A percentile compares a stretch with the other conserved stretches of the same genome.
Evolutionary conservation across 2,888 invertebrate species (phyloP).

Genomic region (Apodemia zela): DNA sequence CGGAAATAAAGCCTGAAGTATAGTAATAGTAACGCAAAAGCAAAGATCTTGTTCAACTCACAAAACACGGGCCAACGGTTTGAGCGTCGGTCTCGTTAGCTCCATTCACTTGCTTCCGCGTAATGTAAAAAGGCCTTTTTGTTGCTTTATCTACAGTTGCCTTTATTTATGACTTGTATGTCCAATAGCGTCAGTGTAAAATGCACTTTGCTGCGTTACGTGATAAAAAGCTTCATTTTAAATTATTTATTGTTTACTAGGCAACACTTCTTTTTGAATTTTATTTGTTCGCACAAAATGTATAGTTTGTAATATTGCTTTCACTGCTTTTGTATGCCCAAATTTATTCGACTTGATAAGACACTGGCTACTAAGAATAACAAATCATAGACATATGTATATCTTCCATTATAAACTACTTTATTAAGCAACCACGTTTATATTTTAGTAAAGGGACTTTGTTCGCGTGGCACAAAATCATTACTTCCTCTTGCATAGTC

Average conservation of each 20-base stretch:
- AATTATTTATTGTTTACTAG: conserved; percentile 5
- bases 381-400: no score
- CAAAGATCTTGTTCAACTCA: conserved; percentile 38
- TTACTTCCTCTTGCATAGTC: no score
- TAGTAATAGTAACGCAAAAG: conserved; percentile 31
- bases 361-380: no score
- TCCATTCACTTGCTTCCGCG: conserved; percentile 49
- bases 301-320: no score
- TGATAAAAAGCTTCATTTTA: conserved; percentile 1
- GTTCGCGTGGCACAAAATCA: no score
- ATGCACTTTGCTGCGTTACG: conserved; percentile 11
- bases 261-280: not conserved
- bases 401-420: no score
- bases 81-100: conserved; percentile 57
- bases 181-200: conserved; percentile 22
- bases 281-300: not conserved
- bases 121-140: conserved; percentile 49
- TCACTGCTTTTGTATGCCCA: no score
- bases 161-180: conserved; percentile 40
- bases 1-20: conserved; percentile 45
- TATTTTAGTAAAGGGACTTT: no score
- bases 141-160: conserved; percentile 42
- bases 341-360: no score
- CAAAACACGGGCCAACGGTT: conserved; percentile 46
- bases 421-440: no score